A percentile compares a stretch with the other conserved stretches of the same genome.
Evolutionary conservation across 2,888 invertebrate species (phyloP).

Genomic region (Chymomyza procnemis): DNA sequence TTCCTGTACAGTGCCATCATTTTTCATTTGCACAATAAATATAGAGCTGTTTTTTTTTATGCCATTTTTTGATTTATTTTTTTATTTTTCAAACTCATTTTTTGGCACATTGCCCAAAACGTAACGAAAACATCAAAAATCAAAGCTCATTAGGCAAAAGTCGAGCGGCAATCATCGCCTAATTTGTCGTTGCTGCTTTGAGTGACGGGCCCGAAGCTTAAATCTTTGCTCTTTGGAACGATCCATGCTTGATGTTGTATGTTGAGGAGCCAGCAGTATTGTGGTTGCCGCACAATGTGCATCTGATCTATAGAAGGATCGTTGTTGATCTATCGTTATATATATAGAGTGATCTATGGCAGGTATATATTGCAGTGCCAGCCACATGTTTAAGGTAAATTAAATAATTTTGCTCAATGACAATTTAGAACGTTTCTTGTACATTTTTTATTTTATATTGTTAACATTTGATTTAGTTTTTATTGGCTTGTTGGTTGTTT

Average conservation of each 20-base stretch:
- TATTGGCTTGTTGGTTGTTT: background rate
- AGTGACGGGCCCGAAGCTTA: background rate
- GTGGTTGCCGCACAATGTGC: background rate
- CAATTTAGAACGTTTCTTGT: conserved; percentile 54
- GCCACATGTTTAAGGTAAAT: conserved; percentile 37
- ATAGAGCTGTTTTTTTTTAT: background rate
- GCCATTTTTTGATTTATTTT: no score
- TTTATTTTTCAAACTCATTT: background rate
- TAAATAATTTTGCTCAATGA: conserved; percentile 54
- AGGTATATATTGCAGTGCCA: conserved; percentile 10
- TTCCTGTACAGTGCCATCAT: background rate
- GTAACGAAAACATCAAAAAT: conserved; percentile 1
- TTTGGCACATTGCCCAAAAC: background rate
- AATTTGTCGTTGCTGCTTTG: conserved; percentile 43
- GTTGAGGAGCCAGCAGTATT: background rate
- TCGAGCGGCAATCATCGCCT: conserved; percentile 37
- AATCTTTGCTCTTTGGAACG: background rate
- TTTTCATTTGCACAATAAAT: background rate
- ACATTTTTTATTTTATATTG: conserved; percentile 22
- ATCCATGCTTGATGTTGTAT: background rate
- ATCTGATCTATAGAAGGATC: background rate
- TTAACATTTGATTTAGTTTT: background rate
- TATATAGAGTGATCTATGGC: conserved; percentile 18
- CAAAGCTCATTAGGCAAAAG: conserved; percentile 4
- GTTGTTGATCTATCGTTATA: background rate